phyloP scores from a whole-genome alignment of 2,888 invertebrate species.

The Drosophila stalkeri region DNA sequence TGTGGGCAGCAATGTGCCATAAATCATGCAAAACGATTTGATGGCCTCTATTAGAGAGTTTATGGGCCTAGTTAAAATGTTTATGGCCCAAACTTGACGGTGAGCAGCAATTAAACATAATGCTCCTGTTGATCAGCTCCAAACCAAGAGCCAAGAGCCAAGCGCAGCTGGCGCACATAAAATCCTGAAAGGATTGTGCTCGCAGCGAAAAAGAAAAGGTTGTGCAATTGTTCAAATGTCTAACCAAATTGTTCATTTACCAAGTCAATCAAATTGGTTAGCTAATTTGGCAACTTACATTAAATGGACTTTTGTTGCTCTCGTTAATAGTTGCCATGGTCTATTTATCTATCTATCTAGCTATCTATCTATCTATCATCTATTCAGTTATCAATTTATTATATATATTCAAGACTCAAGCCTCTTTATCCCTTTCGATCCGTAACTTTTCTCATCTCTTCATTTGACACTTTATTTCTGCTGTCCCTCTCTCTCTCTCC shows the following conservation, averaged over 20 bases:
- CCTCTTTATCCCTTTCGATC: neutral
- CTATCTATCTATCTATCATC: neutral
- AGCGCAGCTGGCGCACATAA: slow-evolving; percentile 12
- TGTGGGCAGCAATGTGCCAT: slow-evolving; percentile 29
- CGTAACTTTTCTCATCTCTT: too few relatives aligned
- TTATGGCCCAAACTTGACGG: slow-evolving; percentile 69
- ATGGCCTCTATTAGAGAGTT: slow-evolving; percentile 70
- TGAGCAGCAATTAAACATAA: slow-evolving; percentile 67
- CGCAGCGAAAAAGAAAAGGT: neutral
- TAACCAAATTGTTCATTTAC: slow-evolving; percentile 4
- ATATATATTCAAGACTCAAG: neutral
- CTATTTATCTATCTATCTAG: rapidly evolving
- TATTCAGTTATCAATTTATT: neutral
- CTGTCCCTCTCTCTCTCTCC: too few relatives aligned
- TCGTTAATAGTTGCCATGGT: neutral
- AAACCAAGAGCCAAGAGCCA: neutral
- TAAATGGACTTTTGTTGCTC: neutral
- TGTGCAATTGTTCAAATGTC: neutral
- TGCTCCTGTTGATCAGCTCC: slow-evolving; percentile 46
- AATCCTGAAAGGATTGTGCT: slow-evolving; percentile 2
- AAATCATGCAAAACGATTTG: slow-evolving; percentile 71
- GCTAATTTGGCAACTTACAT: neutral
- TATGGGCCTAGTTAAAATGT: slow-evolving; percentile 74
- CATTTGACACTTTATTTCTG: neutral
- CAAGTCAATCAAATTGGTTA: neutral